Base-by-base conservation (phyloP, 2,888 invertebrate genomes). In the Neoitamus cyanurus region DNA sequence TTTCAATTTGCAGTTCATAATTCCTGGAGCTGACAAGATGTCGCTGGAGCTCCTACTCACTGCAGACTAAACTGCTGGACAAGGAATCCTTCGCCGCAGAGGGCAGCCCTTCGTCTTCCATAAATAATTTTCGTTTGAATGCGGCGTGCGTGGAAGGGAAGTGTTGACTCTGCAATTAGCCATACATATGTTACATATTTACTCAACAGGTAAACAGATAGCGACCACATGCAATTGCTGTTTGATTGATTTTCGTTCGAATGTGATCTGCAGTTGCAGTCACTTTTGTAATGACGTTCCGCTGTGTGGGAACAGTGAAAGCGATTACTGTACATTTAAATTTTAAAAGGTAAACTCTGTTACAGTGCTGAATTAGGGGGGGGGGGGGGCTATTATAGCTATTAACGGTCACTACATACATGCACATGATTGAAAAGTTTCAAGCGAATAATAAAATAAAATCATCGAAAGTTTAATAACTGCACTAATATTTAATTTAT, bases 121-220 rank as follows among this genome's bases (percentile, higher is more conserved):
- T n/a, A n/a, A 25, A 34, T 75, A 25, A 48, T 30, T 78, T 78
- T 48, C 15, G 31, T 78, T 78, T 58, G 75, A 78, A 48, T 48
- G 48, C 31, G 48, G 78, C 78, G 31, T 78, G 78, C 48, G 78
- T 78, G 70, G 70, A 58, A 58, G 25, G 2, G 28, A 34, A 4
- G 78, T 78, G 48, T 48, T 78, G 28, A 58, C 78, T 48, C 42
- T 78, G 78, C 31, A 78, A 78, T 78, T 78, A 78, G 48, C 31
- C 48, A 6, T n/a, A 4, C 20, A 15, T 20, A 36, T 20, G 68
- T 20, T 73, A 25, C 15, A 70, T 75, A 42, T 75, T 75, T 75
- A 42, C 25, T 42, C 42, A 75, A 75, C 75, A 75, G 20, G 75
- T 75, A 75, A 75, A 75, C 42, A 75, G 42, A 75, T 75, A 75